These are phyloP conservation scores for Cotesia typhae DNA, from an alignment of 1,140 invertebrate species.

Conservation along the genomic window DNA sequence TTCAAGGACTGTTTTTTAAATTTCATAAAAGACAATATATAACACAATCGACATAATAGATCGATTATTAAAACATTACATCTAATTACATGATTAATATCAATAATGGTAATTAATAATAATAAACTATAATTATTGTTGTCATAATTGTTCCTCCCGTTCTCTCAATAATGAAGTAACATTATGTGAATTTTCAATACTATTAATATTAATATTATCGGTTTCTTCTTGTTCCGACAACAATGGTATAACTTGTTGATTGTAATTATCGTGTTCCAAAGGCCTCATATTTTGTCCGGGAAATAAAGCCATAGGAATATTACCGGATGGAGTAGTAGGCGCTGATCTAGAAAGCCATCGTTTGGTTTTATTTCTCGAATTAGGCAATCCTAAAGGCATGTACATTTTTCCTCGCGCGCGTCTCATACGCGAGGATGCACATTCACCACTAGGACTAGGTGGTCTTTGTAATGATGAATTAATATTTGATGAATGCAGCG, in stretches of 20 bases:
- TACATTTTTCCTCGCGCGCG: constrained; percentile 58
- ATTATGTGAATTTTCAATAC: constrained; percentile 25
- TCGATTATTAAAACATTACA: neutral
- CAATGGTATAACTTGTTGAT: constrained; percentile 60
- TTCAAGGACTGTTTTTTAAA: constrained; percentile 9
- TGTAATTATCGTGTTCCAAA: constrained; percentile 51
- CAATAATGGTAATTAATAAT: constrained; percentile 19
- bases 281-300: constrained; percentile 57
- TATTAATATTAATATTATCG: constrained; percentile 37
- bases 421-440: constrained; percentile 43
- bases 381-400: constrained; percentile 58
- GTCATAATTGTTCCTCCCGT: constrained; percentile 53
- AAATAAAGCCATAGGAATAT: constrained; percentile 56
- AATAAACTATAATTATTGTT: constrained; percentile 22
- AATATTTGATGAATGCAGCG: constrained; percentile 45
- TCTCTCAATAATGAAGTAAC: constrained; percentile 38
- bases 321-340: constrained; percentile 77
- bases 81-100: constrained; percentile 4
- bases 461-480: constrained; percentile 42
- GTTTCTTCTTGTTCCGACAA: constrained; percentile 62
- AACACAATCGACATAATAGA: constrained; percentile 1
- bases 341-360: constrained; percentile 77
- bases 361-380: constrained; percentile 60
- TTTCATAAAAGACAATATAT: too few relatives aligned
- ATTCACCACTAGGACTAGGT: constrained; percentile 48